Evolutionary conservation across 2,888 invertebrate genomes (phyloP).

Genomic region (Sarcophaga carnaria): DNA sequence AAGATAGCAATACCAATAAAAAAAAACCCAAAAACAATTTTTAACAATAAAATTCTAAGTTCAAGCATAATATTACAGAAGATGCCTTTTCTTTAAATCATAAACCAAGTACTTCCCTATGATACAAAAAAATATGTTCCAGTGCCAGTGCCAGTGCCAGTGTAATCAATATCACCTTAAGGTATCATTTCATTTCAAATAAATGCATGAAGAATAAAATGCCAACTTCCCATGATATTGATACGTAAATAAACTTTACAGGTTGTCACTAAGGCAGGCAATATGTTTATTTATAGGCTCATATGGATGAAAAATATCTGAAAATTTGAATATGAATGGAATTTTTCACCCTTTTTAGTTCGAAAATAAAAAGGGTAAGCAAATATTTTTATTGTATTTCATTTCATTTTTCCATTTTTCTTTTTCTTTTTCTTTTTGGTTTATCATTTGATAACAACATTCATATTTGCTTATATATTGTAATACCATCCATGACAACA

Average conservation of each 20-base stretch:
- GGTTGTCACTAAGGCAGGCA: background rate
- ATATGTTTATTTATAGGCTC: constrained; percentile 8
- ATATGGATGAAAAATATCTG: background rate
- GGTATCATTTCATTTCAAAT: background rate
- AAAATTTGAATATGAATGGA: background rate
- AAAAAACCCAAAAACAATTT: background rate
- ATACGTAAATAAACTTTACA: background rate
- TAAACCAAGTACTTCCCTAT: background rate
- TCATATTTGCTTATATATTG: constrained; percentile 7
- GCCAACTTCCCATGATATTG: background rate
- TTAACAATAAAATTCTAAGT: background rate
- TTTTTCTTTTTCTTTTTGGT: background rate
- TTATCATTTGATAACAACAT: background rate
- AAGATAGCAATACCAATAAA: too few species aligned
- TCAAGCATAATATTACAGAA: background rate
- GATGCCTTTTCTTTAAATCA: background rate
- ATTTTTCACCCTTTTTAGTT: background rate
- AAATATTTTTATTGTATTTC: background rate
- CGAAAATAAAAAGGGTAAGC: too few species aligned
- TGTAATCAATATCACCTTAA: constrained; percentile 3
- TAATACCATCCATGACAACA: constrained; percentile 7
- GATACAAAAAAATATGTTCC: too few species aligned
- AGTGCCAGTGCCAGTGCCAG: too few species aligned
- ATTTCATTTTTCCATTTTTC: background rate
- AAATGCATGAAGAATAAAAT: background rate